phyloP scores from a whole-genome alignment of 2,113 vertebrate genomes.

The Heterocephalus glaber region DNA sequence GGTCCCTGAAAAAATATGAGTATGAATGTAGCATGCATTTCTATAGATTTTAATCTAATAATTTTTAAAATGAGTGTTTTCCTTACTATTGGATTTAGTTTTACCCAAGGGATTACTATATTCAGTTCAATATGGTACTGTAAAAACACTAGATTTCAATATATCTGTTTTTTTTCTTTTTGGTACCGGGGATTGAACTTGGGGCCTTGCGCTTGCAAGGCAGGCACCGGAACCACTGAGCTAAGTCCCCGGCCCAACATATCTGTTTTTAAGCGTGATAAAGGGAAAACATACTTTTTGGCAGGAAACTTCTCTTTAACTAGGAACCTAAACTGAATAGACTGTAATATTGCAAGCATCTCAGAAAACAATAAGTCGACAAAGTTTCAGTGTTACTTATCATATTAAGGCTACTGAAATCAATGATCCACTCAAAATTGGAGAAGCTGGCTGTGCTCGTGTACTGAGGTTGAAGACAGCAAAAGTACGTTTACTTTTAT shows the following conservation, averaged over 20 bases:
- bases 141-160: slow-evolving; percentile 16
- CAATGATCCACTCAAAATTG: neutral
- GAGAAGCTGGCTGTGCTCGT: neutral
- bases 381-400: slow-evolving; percentile 22
- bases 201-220: too few species aligned
- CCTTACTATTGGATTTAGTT: slow-evolving; percentile 38
- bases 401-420: neutral
- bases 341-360: neutral
- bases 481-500: slow-evolving; percentile 47
- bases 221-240: too few species aligned
- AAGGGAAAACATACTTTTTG: neutral
- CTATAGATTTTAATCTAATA: neutral
- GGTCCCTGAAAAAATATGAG: neutral
- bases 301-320: neutral
- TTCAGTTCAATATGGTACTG: slow-evolving; percentile 9
- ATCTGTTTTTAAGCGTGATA: neutral
- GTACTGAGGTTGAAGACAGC: neutral
- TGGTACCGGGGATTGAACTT: too few species aligned
- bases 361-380: slow-evolving; percentile 1
- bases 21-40: neutral
- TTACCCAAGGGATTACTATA: slow-evolving; percentile 8
- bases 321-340: neutral
- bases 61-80: neutral
- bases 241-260: too few species aligned
- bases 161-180: neutral